Evolutionary conservation across 35 echinoderm and acorn worm species (phyloP), one percentile per base, ranked within the genome.

Genomic region (Amphiura filiformis): DNA sequence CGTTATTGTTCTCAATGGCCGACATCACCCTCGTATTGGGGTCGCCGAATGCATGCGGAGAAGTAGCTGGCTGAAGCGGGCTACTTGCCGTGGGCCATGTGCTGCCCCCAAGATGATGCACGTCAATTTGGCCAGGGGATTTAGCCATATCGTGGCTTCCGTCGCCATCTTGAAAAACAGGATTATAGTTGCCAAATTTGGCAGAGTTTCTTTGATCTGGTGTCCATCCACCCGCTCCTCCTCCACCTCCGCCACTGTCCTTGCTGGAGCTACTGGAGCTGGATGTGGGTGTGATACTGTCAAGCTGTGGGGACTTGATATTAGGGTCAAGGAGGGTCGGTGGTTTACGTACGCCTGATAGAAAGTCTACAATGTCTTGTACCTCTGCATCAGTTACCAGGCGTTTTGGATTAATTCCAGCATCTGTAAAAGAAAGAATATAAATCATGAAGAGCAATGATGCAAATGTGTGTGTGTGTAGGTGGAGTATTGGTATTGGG

Each of bases 311-410:
- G 79, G 20, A 61, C 52, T 87, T 94, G 39, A 75, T 38, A 37
- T 37, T 39, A 38, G 94, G 82, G 20, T 87, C 90, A 0, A 86
- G 84, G 78, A 87, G 84, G 56, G 34, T 38, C 31, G 84, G 86
- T 61, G 82, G 86, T 84, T 26, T 85, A 64, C 31, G 81, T 42
- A 87, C 90, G 37, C 94, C 94, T n/a, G 94, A 96, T 31, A 96
- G 61, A 26, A 96, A 84, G 57, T 96, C 91, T 47, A 96, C 94
- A 18, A 96, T 84, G 41, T 96, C 90, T 26, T 92, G 90, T 11
- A 96, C 86, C 31, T 92, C 94, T 32, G 90, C 84, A 85, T 96
- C 94, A 18, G 94, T 86, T 38, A 90, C 94, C 9, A 96, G 86
- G 57, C 91, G 65, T 39, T 91, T 91, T 61, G 40, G 18, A 18